Evolutionary conservation across 1,140 invertebrate species (phyloP).

Genomic region (Pseudomyrmex concolor): DNA sequence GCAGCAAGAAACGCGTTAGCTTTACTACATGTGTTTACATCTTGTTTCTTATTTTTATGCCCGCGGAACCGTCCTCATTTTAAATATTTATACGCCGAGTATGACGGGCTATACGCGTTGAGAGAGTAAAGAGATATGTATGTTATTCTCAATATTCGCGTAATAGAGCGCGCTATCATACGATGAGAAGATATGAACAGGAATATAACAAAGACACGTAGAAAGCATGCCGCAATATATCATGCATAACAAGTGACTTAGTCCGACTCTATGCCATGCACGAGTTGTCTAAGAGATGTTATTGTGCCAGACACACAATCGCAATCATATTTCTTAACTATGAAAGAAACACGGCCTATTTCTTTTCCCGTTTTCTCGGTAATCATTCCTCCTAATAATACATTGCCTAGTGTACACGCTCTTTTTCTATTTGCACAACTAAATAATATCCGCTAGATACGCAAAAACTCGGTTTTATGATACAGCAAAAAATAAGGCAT

Average conservation of each 20-base stretch:
- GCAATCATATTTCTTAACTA: conserved; percentile 72
- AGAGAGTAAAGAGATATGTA: conserved; percentile 57
- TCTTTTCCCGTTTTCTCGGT: conserved; percentile 40
- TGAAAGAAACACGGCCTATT: conserved; percentile 45
- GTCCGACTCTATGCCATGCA: conserved; percentile 66
- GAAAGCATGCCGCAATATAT: conserved; percentile 73
- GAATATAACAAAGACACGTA: conserved; percentile 75
- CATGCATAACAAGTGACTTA: conserved; percentile 76
- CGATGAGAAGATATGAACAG: conserved; percentile 70
- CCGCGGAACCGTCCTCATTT: not conserved
- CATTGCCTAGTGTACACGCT: not conserved
- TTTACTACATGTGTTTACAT: not conserved
- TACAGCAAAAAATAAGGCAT: not conserved
- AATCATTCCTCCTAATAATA: not conserved
- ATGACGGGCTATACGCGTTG: too few relatives aligned
- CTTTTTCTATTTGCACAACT: not conserved
- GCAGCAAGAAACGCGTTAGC: not conserved
- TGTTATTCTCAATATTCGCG: conserved; percentile 70
- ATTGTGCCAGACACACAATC: conserved; percentile 69
- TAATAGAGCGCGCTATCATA: conserved; percentile 68
- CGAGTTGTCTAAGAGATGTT: conserved; percentile 72
- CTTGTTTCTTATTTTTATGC: not conserved
- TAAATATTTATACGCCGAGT: not conserved
- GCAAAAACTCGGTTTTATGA: not conserved
- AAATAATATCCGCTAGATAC: not conserved